Evolutionary conservation across 1,140 invertebrate species (phyloP), one percentile per base, ranked within the genome.

Genomic region (Cryptotermes secundus): DNA sequence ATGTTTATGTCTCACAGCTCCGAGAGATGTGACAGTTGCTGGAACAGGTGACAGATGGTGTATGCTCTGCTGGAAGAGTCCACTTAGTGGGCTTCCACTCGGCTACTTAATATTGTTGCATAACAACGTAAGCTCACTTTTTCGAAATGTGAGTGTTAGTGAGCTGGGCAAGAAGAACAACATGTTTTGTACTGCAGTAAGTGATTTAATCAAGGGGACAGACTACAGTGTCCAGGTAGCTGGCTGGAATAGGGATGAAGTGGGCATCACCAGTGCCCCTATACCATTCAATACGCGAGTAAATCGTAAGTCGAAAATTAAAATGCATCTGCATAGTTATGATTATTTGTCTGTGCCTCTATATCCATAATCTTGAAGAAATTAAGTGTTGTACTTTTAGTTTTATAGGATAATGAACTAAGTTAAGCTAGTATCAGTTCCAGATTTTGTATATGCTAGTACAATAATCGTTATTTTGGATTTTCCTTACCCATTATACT

Each of bases 11-110:
- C n/a, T 16, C n/a, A 31, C 59, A 85, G 85, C 80, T 42, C 85
- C 85, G n/a, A 82, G 82, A 45, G 65, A 86, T 7, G 35, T 86
- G 24, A 53, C 65, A 42, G 85, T 86, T 35, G 85, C 45, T 53
- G 82, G 83, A 31, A 85, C 84, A 9, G 84, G 85, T 19, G 85
- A 86, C 80, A 59, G 79, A 72, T 86, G 85, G 85, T 81, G 81
- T 12, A 81, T 85, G 85, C 82, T 86, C n/a, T 86, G 85, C 42
- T 86, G 85, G 85, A 72, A 49, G 9, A 84, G 72, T 31, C 84
- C 85, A 22, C 45, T 82, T 34, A 86, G 80, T 83, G 85, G 85
- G 24, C 38, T 34, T 9, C 72, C 85, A 4, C 79, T 83, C 19
- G 85, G 85, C 16, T 86, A 86, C 80, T 26, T 83, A 34, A 83